These are phyloP conservation scores for Archocentrus centrarchus DNA, from an alignment of 2,113 vertebrate genomes.

Conservation along the genomic window DNA sequence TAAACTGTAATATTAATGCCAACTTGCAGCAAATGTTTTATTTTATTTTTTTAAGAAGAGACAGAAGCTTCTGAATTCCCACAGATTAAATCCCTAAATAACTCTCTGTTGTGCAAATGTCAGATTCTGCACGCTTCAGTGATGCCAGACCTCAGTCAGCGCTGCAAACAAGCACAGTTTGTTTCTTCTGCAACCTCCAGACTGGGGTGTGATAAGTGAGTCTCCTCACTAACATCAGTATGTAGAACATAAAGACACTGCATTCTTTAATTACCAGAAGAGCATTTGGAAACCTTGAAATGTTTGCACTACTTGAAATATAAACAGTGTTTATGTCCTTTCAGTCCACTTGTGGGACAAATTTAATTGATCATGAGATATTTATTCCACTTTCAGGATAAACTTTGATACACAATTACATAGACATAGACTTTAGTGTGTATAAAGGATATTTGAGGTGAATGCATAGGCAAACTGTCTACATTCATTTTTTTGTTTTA, in stretches of 20 bases:
- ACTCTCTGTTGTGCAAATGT: constrained; percentile 1
- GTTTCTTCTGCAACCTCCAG: neutral
- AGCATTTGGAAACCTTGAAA: neutral
- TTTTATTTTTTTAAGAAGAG: neutral
- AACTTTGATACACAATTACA: neutral
- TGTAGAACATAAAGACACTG: too few species aligned
- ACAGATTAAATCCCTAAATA: neutral
- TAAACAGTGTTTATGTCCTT: neutral
- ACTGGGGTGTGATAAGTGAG: neutral
- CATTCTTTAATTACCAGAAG: neutral
- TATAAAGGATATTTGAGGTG: neutral
- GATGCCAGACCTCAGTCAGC: neutral
- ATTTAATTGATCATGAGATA: neutral
- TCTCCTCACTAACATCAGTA: neutral
- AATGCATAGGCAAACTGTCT: neutral
- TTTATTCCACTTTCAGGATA: neutral
- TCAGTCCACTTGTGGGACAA: neutral
- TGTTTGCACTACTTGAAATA: neutral
- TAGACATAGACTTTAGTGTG: neutral
- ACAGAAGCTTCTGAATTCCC: neutral
- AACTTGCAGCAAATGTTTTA: neutral
- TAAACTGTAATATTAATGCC: neutral
- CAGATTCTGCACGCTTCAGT: neutral
- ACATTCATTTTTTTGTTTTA: neutral
- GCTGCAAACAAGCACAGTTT: neutral